Percentiles rank a stretch among this genome's conserved stretches.
phyloP scores from a whole-genome alignment of 2,797 vertebrate species.

The Euphonia xanthogaster region DNA sequence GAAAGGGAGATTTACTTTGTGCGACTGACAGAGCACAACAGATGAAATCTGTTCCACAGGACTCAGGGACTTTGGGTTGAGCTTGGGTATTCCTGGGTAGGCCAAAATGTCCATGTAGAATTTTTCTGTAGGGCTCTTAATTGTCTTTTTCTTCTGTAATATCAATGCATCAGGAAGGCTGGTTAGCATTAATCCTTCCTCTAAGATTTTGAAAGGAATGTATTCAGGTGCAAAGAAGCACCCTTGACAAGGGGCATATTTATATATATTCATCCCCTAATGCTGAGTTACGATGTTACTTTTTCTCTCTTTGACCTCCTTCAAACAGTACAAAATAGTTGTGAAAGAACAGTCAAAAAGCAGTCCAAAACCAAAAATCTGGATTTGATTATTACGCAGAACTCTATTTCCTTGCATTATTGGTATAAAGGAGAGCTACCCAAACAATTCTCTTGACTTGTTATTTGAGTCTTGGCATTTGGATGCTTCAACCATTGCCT shows the following conservation, averaged over 20 bases:
- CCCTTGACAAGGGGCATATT: background rate
- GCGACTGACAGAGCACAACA: background rate
- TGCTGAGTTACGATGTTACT: background rate
- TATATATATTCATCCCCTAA: background rate
- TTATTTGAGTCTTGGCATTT: background rate
- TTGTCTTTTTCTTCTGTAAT: background rate
- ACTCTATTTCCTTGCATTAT: background rate
- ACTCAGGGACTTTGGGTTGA: accelerated
- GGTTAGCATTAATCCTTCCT: background rate
- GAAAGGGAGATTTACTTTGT: background rate
- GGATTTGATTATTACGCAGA: background rate
- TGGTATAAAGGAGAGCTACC: background rate
- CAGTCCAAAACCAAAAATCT: background rate
- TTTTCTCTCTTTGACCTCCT: background rate
- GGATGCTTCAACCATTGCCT: background rate
- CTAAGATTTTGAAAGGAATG: background rate
- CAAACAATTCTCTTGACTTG: background rate
- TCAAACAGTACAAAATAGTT: background rate
- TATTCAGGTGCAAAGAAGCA: background rate
- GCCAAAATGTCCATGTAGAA: background rate
- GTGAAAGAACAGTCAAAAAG: background rate
- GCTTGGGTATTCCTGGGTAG: background rate
- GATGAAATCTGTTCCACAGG: background rate
- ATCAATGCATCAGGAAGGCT: background rate
- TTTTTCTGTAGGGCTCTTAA: background rate